Conservation (phyloP, 2,113 vertebrate genomes). For the Guaruba guarouba region DNA sequence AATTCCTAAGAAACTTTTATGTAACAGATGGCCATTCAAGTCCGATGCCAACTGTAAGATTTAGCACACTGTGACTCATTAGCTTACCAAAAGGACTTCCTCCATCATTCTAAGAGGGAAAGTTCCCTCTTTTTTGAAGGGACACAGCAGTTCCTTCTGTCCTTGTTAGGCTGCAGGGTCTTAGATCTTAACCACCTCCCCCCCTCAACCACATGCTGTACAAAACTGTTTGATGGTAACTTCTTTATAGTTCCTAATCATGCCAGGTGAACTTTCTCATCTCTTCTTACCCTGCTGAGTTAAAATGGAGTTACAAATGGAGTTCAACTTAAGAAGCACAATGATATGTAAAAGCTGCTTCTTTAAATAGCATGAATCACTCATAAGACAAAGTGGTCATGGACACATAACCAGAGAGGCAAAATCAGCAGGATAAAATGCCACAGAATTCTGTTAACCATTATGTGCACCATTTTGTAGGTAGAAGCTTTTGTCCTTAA, state of each 20-base stretch:
- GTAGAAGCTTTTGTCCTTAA: not conserved
- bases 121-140: conserved; percentile 23
- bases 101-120: not conserved
- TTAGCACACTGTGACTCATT: conserved; percentile 23
- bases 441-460: not conserved
- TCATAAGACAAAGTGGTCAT: not conserved
- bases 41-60: not conserved
- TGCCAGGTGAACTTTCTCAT: not conserved
- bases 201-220: not conserved
- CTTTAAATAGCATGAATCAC: not conserved
- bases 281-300: not conserved
- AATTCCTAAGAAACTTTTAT: not conserved
- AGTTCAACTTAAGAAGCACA: not conserved
- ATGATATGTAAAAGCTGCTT: not conserved
- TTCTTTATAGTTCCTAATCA: not conserved
- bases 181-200: not conserved
- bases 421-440: not conserved
- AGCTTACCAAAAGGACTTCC: conserved; percentile 16
- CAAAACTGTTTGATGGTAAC: not conserved
- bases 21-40: conserved; percentile 1
- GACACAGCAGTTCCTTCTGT: not conserved
- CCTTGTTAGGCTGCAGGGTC: not conserved
- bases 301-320: conserved; percentile 5
- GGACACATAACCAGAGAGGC: not conserved
- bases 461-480: not conserved